Evolutionary conservation across 2,797 vertebrate genomes (phyloP), one percentile per base, ranked within the genome.

Genomic region (Neostethus bicornis): DNA sequence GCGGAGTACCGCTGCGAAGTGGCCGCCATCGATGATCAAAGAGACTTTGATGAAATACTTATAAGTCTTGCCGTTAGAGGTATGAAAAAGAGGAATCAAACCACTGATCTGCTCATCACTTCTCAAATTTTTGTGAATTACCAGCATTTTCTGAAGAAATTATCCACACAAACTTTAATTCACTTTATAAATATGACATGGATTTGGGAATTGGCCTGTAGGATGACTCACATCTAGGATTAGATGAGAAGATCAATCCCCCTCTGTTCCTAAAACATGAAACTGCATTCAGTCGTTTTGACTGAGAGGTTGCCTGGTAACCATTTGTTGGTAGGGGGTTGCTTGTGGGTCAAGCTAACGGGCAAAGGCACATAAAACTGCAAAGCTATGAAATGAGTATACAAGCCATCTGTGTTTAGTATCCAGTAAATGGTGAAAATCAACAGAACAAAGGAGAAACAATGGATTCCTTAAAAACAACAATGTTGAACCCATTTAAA

Each of bases 1-100:
- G 97, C 96, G n/a, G 87, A 93, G 19, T 99, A 99, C 73, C 95
- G 97, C 81, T 99, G 97, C 12, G 97, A 99, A 75, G 97, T 99
- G 67, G 95, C 94, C 0, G 97, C 96, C 13, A 93, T 93, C 43
- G 88, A 94, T 0, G 97, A 99, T 79, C 89, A 90, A 17, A 96
- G 95, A 65, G 93, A 93, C 73, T 95, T 98, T 54, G 97, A 96
- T 21, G 97, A 99, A 87, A 95, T 99, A 34, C 92, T 94, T 16
- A 94, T 99, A 83, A 94, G 93, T 73, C 92, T 99, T 8, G 94
- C 93, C 12, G 95, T 99, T 16, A 94, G 95, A 94, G 97, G 97
- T 99, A 79, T 12, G 14, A 9, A 39, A 24, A 60, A 16, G 14
- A 35, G 5, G 4, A 26, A 28, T 28, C 16, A 31, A 56, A 50